These are phyloP conservation scores for Criorhina ranunculi DNA, from an alignment of 2,888 invertebrate species.

Conservation along the genomic window DNA sequence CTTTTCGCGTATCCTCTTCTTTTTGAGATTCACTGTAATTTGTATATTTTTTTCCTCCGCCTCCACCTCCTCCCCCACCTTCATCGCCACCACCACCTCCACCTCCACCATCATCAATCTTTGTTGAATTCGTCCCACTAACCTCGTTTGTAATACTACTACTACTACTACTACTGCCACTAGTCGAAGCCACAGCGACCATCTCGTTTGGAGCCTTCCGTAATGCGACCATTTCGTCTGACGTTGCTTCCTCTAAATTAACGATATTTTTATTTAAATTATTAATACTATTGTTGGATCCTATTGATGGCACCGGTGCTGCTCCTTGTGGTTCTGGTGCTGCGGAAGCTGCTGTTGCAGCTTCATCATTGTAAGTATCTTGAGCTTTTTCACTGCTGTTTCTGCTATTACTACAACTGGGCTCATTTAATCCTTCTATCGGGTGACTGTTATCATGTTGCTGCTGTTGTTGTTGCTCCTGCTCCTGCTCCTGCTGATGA, in stretches of 20 bases:
- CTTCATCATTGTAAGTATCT: slow-evolving; percentile 57
- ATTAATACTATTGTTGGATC: slow-evolving; percentile 83
- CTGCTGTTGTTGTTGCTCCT: slow-evolving; percentile 33
- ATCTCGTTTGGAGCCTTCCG: slow-evolving; percentile 63
- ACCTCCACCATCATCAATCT: slow-evolving; percentile 75
- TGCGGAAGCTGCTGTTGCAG: slow-evolving; percentile 57
- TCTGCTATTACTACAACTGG: slow-evolving; percentile 62
- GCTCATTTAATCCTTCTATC: slow-evolving; percentile 47
- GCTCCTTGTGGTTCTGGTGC: slow-evolving; percentile 75
- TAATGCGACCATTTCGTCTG: slow-evolving; percentile 69
- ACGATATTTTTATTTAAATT: slow-evolving; percentile 77
- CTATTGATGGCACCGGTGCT: slow-evolving; percentile 79
- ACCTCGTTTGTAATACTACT: slow-evolving; percentile 77
- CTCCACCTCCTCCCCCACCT: slow-evolving; percentile 53
- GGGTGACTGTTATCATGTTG: slow-evolving; percentile 38
- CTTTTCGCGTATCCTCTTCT: slow-evolving; percentile 81
- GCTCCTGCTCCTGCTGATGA: slow-evolving; percentile 38
- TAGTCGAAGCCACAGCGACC: slow-evolving; percentile 58
- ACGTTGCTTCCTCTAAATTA: slow-evolving; percentile 76
- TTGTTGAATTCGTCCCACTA: slow-evolving; percentile 66
- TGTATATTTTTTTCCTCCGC: slow-evolving; percentile 50
- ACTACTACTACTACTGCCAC: slow-evolving; percentile 75
- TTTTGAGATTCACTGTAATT: slow-evolving; percentile 78
- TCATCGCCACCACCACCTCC: slow-evolving; percentile 59
- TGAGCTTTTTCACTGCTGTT: slow-evolving; percentile 21